Evolutionary conservation across 1,140 invertebrate species (phyloP).

Genomic region (Bombus cullumanus): DNA sequence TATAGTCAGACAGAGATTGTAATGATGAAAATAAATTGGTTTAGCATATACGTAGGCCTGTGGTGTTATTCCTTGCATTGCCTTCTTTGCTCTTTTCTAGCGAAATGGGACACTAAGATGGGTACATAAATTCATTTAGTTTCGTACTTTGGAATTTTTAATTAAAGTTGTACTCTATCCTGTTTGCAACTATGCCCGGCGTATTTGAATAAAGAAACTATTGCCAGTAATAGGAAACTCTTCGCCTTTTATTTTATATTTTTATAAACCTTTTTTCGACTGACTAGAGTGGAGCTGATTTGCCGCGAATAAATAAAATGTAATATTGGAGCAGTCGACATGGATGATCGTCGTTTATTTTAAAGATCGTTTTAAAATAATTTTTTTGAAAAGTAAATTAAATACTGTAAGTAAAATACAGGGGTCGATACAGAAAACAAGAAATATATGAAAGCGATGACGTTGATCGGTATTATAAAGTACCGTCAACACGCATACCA

Average conservation of each 20-base stretch:
- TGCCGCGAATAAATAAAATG: background rate
- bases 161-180: background rate
- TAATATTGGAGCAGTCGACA: background rate
- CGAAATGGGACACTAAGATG: background rate
- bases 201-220: background rate
- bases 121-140: background rate
- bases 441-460: too few relatives aligned
- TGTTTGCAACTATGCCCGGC: background rate
- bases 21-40: conserved; percentile 37
- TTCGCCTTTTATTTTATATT: background rate
- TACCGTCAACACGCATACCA: too few relatives aligned
- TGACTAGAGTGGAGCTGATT: background rate
- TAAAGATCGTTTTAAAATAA: too few relatives aligned
- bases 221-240: background rate
- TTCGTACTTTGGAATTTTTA: background rate
- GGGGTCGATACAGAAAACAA: too few relatives aligned
- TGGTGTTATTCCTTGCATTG: conserved; percentile 4
- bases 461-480: too few relatives aligned
- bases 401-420: too few relatives aligned
- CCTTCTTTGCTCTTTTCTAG: background rate
- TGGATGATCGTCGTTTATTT: too few relatives aligned
- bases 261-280: background rate
- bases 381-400: too few relatives aligned
- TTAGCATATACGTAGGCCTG: conserved; percentile 6
- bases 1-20: conserved; percentile 17